Conservation (phyloP, 2,888 invertebrate species). For the Pristionchus fissidentatus region DNA sequence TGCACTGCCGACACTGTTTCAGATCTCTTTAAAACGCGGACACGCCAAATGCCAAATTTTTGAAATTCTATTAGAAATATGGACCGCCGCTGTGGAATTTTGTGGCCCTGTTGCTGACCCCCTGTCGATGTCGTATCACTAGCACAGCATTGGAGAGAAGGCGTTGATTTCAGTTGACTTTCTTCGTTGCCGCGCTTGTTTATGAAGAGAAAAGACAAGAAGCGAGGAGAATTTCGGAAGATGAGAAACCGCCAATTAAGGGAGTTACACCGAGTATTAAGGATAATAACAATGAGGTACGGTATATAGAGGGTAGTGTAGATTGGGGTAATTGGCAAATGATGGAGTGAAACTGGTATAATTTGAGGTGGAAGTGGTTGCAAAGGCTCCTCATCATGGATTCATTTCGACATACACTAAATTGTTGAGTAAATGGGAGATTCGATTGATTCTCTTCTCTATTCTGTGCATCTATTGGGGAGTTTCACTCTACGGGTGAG, state of each 20-base stretch:
- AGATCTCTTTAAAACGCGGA: too few relatives aligned
- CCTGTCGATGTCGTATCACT: too few relatives aligned
- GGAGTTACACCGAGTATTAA: background rate
- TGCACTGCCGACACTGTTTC: too few relatives aligned
- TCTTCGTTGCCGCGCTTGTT: slow-evolving; percentile 66
- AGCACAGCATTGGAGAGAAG: too few relatives aligned
- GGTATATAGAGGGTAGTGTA: background rate
- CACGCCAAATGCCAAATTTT: too few relatives aligned
- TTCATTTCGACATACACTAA: slow-evolving; percentile 62
- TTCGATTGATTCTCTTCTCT: slow-evolving; percentile 53
- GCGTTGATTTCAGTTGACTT: slow-evolving; percentile 58
- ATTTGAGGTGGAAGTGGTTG: background rate
- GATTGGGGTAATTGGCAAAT: background rate
- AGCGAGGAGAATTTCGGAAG: slow-evolving; percentile 21
- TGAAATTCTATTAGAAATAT: too few relatives aligned
- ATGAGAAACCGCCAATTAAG: slow-evolving; percentile 46
- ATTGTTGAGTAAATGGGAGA: slow-evolving; percentile 57
- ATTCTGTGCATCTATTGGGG: slow-evolving; percentile 61
- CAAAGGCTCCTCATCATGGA: slow-evolving; percentile 57
- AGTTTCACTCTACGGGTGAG: slow-evolving; percentile 57
- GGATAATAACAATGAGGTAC: slow-evolving; percentile 29
- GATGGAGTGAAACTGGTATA: background rate
- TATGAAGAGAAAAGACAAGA: slow-evolving; percentile 60
- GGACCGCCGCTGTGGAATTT: too few relatives aligned
- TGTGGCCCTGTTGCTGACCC: too few relatives aligned